phyloP scores from a whole-genome alignment of 2,888 invertebrate genomes.

The Unio pictorum region DNA sequence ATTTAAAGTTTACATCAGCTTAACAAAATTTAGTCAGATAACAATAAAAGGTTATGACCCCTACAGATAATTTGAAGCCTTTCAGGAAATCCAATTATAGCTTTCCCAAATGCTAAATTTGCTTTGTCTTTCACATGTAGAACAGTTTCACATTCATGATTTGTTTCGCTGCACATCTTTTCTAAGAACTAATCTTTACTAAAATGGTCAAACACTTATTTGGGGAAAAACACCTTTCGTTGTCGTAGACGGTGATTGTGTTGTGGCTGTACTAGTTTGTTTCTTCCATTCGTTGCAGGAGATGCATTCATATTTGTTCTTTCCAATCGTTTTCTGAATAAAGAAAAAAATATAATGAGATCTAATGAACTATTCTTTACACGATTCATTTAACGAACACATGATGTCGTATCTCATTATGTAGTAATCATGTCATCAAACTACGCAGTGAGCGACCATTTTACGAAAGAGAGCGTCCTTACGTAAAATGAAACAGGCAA shows the following conservation, averaged over 20 bases:
- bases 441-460: too few relatives aligned
- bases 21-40: too few relatives aligned
- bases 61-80: too few relatives aligned
- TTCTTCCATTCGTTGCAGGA: constrained; percentile 40
- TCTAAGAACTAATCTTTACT: background rate
- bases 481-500: too few relatives aligned
- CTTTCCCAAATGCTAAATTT: too few relatives aligned
- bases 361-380: background rate
- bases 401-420: constrained; percentile 1
- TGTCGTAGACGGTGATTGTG: too few relatives aligned
- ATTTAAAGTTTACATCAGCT: too few relatives aligned
- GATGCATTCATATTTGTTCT: constrained; percentile 53
- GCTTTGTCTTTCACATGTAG: too few relatives aligned
- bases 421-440: background rate
- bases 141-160: too few relatives aligned
- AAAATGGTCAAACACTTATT: background rate
- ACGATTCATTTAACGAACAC: background rate
- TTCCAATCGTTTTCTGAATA: constrained; percentile 45
- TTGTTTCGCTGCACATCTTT: background rate
- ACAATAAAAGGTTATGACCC: too few relatives aligned
- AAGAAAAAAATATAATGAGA: background rate
- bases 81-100: too few relatives aligned
- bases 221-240: too few relatives aligned
- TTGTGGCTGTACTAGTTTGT: constrained; percentile 1
- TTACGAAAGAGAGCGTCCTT: background rate